Base-by-base conservation (phyloP, 2,797 vertebrate species). In the Limosa lapponica region DNA sequence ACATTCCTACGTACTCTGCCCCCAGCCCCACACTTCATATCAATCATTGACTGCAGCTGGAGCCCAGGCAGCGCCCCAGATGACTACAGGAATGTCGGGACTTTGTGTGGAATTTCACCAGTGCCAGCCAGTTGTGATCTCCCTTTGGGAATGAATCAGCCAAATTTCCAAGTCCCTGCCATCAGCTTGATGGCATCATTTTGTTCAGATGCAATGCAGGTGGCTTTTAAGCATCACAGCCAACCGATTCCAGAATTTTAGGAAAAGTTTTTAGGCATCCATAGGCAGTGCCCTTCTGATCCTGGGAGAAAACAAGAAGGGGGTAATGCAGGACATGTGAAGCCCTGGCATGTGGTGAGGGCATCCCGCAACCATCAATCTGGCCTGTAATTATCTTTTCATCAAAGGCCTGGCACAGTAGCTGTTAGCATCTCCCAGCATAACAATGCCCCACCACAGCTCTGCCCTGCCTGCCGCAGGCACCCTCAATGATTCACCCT, bases 21-120 rank as follows among this genome's bases (percentile, higher is more conserved):
- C 81, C 67, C 66, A 89, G 58, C 25, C 36, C 16, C 70, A 66
- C 70, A 70, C 62, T 93, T 66, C 1, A 11, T 72, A 90, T 94
- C 94, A 96, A 91, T 95, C 93, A 92, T 89, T 95, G 93, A 93
- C 91, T 94, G 90, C 59, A 80, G 74, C 80, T 6, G 59, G 86
- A 95, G 81, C 64, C 70, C 73, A 57, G 52, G 81, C 73, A 93
- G 93, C 8, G 18, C 75, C 89, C 7, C 24, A 62, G 77, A 90
- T 61, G 46, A 67, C 82, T 72, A 58, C 36, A 90, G 91, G 94
- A 96, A 94, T 96, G 94, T 95, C 0, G 0, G 65, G 80, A 83
- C 87, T 94, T 92, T 2, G 30, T 93, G 82, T 69, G 94, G 94
- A 96, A 95, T 96, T 93, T 95, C 93, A 81, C 82, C 70, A 75